Evolutionary conservation across 2,113 vertebrate species (phyloP), one percentile per base, ranked within the genome.

Genomic region (Tauraco erythrolophus): DNA sequence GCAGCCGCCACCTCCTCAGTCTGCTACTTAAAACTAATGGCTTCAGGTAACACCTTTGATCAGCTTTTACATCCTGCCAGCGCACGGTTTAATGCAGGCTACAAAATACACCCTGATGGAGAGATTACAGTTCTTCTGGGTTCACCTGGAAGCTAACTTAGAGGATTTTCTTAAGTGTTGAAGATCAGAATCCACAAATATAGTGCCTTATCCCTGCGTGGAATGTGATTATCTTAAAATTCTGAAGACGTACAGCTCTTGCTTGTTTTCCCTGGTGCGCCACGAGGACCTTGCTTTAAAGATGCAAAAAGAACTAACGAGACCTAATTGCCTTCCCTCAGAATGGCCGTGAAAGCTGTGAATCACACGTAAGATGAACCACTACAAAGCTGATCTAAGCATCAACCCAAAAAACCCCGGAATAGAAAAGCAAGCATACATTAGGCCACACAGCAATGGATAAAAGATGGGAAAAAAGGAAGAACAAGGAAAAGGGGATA

Each of bases 21-120:
- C 89, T 95, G 69, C 91, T 96, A 30, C 88, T 97, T 95, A 94
- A 88, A 92, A 85, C 66, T 35, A 57, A 88, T 71, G 77, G 94
- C 93, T 97, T 83, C 95, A 96, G 96, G 95, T 94, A 89, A 96
- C 87, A 91, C 91, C 86, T 96, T 89, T 97, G 97, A 97, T 97
- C 95, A 94, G 94, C 84, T 92, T 92, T 95, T 66, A 85, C 70
- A 87, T 91, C 84, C 95, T 95, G 86, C 89, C 8, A 1, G 57
- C 0, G 0, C 22, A 33, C 1, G 37, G 56, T 84, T 97, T 95
- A 94, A 81, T 2, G 2, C 2, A 0, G 8, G 83, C 88, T 92
- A 66, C 72, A 50, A 60, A 88, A 81, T 54, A 71, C 86, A 91
- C 79, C 45, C 77, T 57, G 88, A 33, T 45, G 53, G 77, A 72